Evolutionary conservation across 2,888 invertebrate genomes (phyloP).

Genomic region (Epirrita christyi): DNA sequence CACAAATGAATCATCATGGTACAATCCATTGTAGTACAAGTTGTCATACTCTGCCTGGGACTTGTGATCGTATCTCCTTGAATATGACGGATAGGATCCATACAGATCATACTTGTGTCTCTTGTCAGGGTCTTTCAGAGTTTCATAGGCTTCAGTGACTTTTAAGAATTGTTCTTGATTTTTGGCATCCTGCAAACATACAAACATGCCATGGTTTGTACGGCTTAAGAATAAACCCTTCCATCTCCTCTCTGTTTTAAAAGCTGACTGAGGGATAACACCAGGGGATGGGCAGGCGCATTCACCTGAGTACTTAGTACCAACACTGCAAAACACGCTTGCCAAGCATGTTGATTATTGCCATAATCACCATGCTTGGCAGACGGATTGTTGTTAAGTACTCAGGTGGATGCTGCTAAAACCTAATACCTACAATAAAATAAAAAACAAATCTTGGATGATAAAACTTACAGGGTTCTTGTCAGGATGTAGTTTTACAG

Average conservation of each 20-base stretch:
- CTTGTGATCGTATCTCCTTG: slow-evolving; percentile 83
- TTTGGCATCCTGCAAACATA: slow-evolving; percentile 86
- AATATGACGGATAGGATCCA: slow-evolving; percentile 86
- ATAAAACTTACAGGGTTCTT: slow-evolving; percentile 85
- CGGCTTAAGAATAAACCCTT: no score
- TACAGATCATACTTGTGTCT: slow-evolving; percentile 91
- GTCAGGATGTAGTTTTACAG: slow-evolving; percentile 90
- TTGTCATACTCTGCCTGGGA: slow-evolving; percentile 89
- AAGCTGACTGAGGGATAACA: no score
- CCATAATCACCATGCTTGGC: no score
- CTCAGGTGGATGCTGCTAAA: no score
- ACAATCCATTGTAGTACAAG: slow-evolving; percentile 94
- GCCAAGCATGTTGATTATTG: background rate
- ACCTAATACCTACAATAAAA: no score
- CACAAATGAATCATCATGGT: slow-evolving; percentile 93
- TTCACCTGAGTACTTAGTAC: no score
- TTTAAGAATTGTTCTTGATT: slow-evolving; percentile 90
- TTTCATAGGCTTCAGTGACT: slow-evolving; percentile 94
- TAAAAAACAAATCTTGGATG: background rate
- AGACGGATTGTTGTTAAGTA: no score
- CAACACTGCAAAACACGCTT: no score
- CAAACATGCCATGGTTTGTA: no score
- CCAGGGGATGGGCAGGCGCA: no score
- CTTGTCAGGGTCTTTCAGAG: slow-evolving; percentile 92
- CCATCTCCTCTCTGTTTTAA: no score